Base-by-base conservation (phyloP, 2,888 invertebrate species). In the Diachrysia chrysitis region DNA sequence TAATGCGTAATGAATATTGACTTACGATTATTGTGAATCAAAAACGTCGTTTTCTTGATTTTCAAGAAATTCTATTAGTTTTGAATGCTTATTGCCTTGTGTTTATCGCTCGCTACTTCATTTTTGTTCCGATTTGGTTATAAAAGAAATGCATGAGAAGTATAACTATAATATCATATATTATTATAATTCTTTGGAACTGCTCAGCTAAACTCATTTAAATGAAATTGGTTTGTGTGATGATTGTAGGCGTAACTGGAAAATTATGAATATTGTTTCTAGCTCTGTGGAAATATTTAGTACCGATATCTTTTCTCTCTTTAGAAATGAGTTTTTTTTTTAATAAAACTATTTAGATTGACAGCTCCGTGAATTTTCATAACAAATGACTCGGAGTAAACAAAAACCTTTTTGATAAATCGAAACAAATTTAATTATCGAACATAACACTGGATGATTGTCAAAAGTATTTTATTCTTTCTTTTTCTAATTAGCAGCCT, bases 61-160 rank as follows among this genome's bases (percentile, higher is more conserved):
- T 35, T 37, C 19, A 16, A 62, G 17, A 65, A 64, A 37, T 29
- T 76, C 42, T 64, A 73, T 73, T 58, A 51, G 32, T 69, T 73
- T 57, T 25, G 29, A 56, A 56, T 37, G 56, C 21, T 17, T 56
- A 37, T 17, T 16, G 48, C n/a, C 55, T 58, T 64, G 10, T 1
- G 6, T 58, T 42, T 23, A 58, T 23, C 10, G 16, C 32, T 23
- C 10, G 16, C 32, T 46, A 56, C 63, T 32, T 62, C 29, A 53
- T 57, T 62, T 54, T 37, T 53, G 46, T 58, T 71, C 29, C 42
- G 9, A 57, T 55, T 58, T 60, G 17, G 60, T 16, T 53, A 48
- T 46, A 25, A 48, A 65, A 59, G 63, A 62, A n/a, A 58, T 17
- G 16, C 0, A 17, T 53, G 37, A 23, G 53, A 19, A 46, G 17